A percentile compares a stretch with the other conserved stretches of the same genome.
These are phyloP conservation scores for Tupaia chinensis DNA, from an alignment of 2,113 vertebrate species.

Conservation along the genomic window DNA sequence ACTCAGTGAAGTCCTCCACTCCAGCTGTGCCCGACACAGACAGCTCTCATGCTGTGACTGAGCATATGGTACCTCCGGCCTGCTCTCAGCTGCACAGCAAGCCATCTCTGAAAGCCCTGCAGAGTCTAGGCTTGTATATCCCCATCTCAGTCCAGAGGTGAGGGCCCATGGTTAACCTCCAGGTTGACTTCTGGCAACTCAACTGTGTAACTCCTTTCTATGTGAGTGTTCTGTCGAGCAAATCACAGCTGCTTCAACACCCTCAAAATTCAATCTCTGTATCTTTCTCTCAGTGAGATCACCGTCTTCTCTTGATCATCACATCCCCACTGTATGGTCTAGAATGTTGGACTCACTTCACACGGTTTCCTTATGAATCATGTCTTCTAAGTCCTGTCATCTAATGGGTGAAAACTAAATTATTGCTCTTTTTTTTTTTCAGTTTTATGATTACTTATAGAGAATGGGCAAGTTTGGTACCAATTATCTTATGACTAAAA, in stretches of 20 bases:
- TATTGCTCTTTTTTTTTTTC: not conserved
- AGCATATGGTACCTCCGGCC: not conserved
- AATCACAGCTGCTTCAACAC: not conserved
- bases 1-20: not conserved
- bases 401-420: not conserved
- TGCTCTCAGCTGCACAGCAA: not conserved
- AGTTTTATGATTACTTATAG: constrained; percentile 40
- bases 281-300: not conserved
- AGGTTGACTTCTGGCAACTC: not conserved
- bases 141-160: not conserved
- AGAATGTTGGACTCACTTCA: not conserved
- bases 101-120: not conserved
- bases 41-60: not conserved
- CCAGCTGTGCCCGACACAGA: not conserved
- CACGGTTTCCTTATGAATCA: not conserved
- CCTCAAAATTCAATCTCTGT: not conserved
- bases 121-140: not conserved
- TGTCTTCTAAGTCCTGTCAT: not conserved
- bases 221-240: not conserved
- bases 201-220: not conserved
- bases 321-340: not conserved
- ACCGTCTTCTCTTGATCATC: not conserved
- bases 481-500: not conserved
- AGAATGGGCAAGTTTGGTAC: not conserved
- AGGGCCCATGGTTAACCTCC: not conserved